Evolutionary conservation across 2,888 invertebrate species (phyloP), one percentile per base, ranked within the genome.

Genomic region (Esperia sulphurella): DNA sequence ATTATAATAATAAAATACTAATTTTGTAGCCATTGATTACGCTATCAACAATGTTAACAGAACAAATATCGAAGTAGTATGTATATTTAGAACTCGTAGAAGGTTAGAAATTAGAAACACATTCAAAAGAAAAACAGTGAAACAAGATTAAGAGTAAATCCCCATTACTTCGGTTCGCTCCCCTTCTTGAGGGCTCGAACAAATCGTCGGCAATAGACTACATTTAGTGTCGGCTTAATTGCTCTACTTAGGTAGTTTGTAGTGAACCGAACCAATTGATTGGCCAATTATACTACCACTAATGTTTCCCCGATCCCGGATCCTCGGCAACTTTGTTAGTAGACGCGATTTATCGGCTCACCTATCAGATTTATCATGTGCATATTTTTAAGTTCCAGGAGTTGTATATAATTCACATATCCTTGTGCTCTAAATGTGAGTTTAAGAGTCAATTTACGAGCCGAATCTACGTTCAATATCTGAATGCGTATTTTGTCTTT

Each of bases 221-320:
- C 65, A 65, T 71, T 73, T 63, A 57, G 66, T 56, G 59, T 55
- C 58, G 57, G 55, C 65, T 69, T 81, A 82, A 81, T 79, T 75
- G 71, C 65, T 61, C 58, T 58, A 65, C 63, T 72, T 66, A 59
- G 60, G 69, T 68, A 71, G 70, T 71, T 73, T 65, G 66, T 65
- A 70, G 60, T 57, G 35, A 65, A 57, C 58, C 63, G 62, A 63
- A 65, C 63, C 72, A 67, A 83, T 84, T 79, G 82, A 85, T 85
- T 77, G 73, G 77, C 81, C 75, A 83, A 84, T 86, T 82, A 78
- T 73, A 67, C 21, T 64, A 65, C 75, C 71, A 62, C 71, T 69
- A 50, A 50, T 43, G 40, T 35, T 13, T 37, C 29, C 42, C 31
- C 29, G 45, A 45, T 43, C 7, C 8, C 3, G 21, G 21, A 21